A percentile compares a stretch with the other conserved stretches of the same genome.
Conservation (phyloP, 2,888 invertebrate species). For the Mechanitis mazaeus region DNA sequence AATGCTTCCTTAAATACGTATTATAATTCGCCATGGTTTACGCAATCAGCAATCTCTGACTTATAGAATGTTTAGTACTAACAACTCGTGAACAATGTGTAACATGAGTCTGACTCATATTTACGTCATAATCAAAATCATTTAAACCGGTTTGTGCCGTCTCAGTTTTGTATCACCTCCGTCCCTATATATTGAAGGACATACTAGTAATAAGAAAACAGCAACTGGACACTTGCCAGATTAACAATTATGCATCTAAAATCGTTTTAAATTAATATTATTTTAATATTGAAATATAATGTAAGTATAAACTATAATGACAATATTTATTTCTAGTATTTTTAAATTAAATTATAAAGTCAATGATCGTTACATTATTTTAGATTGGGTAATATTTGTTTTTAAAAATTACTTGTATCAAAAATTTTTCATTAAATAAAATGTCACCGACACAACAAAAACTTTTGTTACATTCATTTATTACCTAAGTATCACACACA, state of each 20-base stretch:
- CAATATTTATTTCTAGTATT: too few species aligned
- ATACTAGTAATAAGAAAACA: too few species aligned
- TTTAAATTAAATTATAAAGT: too few species aligned
- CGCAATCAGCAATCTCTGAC: background rate
- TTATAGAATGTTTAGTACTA: background rate
- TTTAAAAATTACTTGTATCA: too few species aligned
- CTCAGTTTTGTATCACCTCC: background rate
- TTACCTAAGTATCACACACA: background rate
- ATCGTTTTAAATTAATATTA: too few species aligned
- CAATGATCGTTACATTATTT: too few species aligned
- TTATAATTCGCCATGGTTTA: background rate
- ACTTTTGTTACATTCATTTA: background rate
- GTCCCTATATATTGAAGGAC: background rate
- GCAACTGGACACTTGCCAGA: too few species aligned
- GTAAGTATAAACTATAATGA: too few species aligned
- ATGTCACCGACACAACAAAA: background rate
- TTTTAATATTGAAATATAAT: too few species aligned
- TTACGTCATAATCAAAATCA: slow-evolving; percentile 4
- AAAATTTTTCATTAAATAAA: too few species aligned
- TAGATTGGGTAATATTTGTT: too few species aligned
- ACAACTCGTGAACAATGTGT: background rate
- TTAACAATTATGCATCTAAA: too few species aligned
- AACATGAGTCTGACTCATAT: background rate
- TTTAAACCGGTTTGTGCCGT: background rate
- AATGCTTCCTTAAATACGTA: background rate